phyloP scores from a whole-genome alignment of 2,113 vertebrate species.

The Colaptes auratus region DNA sequence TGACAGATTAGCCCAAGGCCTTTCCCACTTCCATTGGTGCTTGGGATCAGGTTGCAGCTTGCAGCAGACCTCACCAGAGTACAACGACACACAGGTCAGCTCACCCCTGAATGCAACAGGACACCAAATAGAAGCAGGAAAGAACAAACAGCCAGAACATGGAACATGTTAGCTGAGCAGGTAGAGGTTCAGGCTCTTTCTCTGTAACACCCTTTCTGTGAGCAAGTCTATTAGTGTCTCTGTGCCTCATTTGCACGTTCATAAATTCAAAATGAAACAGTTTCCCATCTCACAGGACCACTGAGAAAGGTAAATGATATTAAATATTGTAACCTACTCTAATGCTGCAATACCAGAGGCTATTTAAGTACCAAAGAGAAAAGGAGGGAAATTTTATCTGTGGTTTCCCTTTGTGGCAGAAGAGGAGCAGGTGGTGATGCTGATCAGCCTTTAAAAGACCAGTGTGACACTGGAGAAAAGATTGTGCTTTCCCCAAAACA shows the following conservation, averaged over 20 bases:
- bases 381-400: background rate
- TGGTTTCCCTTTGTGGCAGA: background rate
- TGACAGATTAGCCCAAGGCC: background rate
- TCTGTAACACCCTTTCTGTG: background rate
- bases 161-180: background rate
- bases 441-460: background rate
- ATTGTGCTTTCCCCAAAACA: background rate
- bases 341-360: background rate
- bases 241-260: background rate
- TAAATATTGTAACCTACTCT: constrained; percentile 2
- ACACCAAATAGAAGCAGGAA: background rate
- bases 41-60: background rate
- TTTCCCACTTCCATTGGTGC: background rate
- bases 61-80: background rate
- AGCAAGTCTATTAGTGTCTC: background rate
- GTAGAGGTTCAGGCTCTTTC: background rate
- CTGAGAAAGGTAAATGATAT: constrained; percentile 6
- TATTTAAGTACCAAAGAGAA: background rate
- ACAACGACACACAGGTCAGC: background rate
- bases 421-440: background rate
- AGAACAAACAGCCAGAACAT: background rate
- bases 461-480: background rate
- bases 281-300: background rate
- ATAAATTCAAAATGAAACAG: constrained; percentile 3
- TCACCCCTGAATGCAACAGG: background rate